Conservation (phyloP, 2,797 vertebrate species). For the Nyctalus aviator region DNA sequence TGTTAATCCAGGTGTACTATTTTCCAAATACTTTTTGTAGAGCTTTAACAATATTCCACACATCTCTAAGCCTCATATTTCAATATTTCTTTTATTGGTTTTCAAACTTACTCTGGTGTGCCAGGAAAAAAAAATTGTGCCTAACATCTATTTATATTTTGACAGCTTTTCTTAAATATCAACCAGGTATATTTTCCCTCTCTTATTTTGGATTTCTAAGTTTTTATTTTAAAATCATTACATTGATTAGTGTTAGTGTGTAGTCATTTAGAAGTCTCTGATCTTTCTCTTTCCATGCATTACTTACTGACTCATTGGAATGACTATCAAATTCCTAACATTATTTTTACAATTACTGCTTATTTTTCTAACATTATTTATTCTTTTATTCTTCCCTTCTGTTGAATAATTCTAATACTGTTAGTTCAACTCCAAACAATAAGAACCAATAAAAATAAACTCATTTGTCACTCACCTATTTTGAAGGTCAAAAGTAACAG, state of each 20-base stretch:
- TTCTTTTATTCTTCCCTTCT: background rate
- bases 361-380: background rate
- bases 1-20: constrained; percentile 1
- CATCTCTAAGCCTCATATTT: background rate
- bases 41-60: constrained; percentile 36
- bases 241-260: background rate
- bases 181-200: background rate
- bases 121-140: background rate
- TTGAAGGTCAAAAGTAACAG: background rate
- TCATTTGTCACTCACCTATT: background rate
- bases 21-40: background rate
- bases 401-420: background rate
- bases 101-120: background rate
- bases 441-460: constrained; percentile 10
- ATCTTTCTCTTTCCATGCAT: background rate
- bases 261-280: background rate
- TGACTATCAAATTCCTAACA: background rate
- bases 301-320: background rate
- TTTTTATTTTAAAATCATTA: background rate
- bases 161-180: background rate
- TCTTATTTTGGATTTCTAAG: constrained; percentile 23
- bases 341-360: background rate
- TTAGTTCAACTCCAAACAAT: background rate
- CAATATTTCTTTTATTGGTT: constrained; percentile 44
- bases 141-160: background rate